Evolutionary conservation across 2,113 vertebrate genomes (phyloP).

Genomic region (Epinephelus fuscoguttatus): DNA sequence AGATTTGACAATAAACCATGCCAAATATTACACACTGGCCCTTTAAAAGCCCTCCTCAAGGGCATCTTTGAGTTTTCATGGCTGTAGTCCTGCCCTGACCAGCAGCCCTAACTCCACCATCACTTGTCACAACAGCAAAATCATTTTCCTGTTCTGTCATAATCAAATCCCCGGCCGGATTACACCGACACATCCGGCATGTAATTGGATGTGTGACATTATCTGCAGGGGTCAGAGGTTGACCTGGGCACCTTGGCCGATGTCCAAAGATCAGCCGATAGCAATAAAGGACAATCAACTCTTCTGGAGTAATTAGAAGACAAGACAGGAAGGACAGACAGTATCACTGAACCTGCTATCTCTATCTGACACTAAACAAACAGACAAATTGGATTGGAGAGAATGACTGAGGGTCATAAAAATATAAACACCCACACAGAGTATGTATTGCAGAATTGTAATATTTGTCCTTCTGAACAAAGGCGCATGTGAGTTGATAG

Average conservation of each 20-base stretch:
- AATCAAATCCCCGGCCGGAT: slow-evolving; percentile 57
- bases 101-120: slow-evolving; percentile 20
- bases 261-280: slow-evolving; percentile 41
- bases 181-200: slow-evolving; percentile 45
- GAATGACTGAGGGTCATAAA: slow-evolving; percentile 16
- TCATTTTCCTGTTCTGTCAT: slow-evolving; percentile 35
- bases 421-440: slow-evolving; percentile 26
- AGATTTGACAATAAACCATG: no score
- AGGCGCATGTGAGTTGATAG: neutral
- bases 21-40: no score
- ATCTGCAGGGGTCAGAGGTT: slow-evolving; percentile 58
- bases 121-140: slow-evolving; percentile 16
- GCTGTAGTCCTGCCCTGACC: neutral
- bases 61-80: no score
- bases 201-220: slow-evolving; percentile 64
- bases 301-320: slow-evolving; percentile 41
- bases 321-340: slow-evolving; percentile 5
- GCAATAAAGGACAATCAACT: slow-evolving; percentile 53
- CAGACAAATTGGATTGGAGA: slow-evolving; percentile 33
- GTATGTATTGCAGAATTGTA: no score
- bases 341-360: slow-evolving; percentile 43
- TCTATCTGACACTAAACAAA: slow-evolving; percentile 37
- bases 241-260: slow-evolving; percentile 41
- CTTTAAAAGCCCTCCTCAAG: neutral
- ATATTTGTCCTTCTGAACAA: neutral